Evolutionary conservation across 1,140 invertebrate genomes (phyloP), one percentile per base, ranked within the genome.

Genomic region (Hyphantria cunea): DNA sequence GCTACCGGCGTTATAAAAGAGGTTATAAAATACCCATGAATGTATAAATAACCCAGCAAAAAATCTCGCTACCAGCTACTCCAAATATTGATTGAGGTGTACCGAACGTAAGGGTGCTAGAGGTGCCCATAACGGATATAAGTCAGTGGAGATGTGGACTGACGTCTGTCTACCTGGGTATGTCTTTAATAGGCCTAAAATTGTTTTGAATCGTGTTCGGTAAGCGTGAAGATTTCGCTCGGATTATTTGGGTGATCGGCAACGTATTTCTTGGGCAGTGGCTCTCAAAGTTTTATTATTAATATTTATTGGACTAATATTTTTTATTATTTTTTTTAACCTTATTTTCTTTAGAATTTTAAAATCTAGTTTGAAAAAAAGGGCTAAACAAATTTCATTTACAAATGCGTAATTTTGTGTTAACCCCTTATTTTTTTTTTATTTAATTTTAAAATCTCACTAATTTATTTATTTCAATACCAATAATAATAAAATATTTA

Each of bases 181-280:
- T 64, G 64, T 52, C 76, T 86, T 85, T 89, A 87, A 89, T 87
- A 85, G 76, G 78, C 76, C 74, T 78, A 74, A 87, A 87, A 88
- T 86, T 90, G 83, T 90, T 90, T 88, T 88, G 82, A 87, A 76
- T 60, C 39, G 78, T 79, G 85, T 59, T 84, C 78, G 66, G 66
- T 74, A 73, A 87, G 80, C 87, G 87, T 89, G 79, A 89, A 87
- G 74, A 78, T 83, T 85, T 84, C 70, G 81, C 61, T 58, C 73
- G 82, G 85, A 87, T 88, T 88, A 86, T 65, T 66, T 52, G 68
- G 67, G 62, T 74, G 74, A 76, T 77, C 72, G 70, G 75, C 67
- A 80, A 72, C 70, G 68, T 64, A 68, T 72, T 59, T 54, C 45
- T 64, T 58, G 5, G 33, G 4, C 9, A 52, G 49, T 51, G 80